phyloP scores from a whole-genome alignment of 2,113 vertebrate genomes.

The Austrofundulus limnaeus region DNA sequence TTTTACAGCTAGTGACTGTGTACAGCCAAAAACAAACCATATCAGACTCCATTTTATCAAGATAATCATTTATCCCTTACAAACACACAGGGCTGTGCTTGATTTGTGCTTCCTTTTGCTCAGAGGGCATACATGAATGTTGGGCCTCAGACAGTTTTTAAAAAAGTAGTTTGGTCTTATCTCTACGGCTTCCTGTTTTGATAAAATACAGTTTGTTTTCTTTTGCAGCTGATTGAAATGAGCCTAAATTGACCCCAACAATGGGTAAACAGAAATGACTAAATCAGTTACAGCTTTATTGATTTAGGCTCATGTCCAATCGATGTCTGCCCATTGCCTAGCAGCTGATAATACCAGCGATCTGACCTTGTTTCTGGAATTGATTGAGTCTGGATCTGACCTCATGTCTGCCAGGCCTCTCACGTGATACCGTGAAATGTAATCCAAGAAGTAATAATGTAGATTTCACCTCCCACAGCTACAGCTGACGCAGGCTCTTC shows the following conservation, averaged over 20 bases:
- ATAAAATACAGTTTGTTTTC: not conserved
- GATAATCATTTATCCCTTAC: slow-evolving; percentile 25
- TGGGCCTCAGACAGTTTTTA: not conserved
- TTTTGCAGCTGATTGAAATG: slow-evolving; percentile 9
- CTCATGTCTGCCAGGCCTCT: slow-evolving; percentile 4
- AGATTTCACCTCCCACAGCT: no score
- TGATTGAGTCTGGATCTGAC: slow-evolving; percentile 43
- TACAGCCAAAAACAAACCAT: slow-evolving; percentile 7
- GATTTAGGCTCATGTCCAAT: slow-evolving; percentile 41
- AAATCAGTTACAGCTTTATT: slow-evolving; percentile 40
- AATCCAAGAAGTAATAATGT: slow-evolving; percentile 13
- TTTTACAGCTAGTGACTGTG: slow-evolving; percentile 45
- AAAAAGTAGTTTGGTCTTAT: slow-evolving; percentile 4
- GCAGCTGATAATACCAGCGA: slow-evolving; percentile 19
- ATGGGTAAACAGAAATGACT: slow-evolving; percentile 10
- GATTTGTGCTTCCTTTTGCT: slow-evolving; percentile 34
- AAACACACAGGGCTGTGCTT: slow-evolving; percentile 24
- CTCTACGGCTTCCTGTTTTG: not conserved
- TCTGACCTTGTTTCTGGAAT: slow-evolving; percentile 47
- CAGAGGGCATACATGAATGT: not conserved
- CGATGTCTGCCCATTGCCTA: slow-evolving; percentile 34
- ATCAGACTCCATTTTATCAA: slow-evolving; percentile 41
- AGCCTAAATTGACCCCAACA: slow-evolving; percentile 8
- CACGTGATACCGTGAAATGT: slow-evolving; percentile 27
- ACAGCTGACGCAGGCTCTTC: no score